Conservation (phyloP, 2,888 invertebrate species). For the Phalera bucephala region DNA sequence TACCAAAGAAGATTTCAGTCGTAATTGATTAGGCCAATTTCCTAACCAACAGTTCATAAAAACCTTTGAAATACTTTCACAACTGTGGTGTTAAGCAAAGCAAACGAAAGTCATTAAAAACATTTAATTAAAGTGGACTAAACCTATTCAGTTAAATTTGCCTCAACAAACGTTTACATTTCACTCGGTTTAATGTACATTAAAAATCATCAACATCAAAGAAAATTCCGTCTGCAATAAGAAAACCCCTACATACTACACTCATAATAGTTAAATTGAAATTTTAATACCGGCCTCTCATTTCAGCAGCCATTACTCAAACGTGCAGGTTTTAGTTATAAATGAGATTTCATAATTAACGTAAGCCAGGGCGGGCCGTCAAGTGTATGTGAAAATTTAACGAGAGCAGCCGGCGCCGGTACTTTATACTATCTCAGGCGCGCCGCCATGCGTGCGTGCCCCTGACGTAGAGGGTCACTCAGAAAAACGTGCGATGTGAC, state of each 20-base stretch:
- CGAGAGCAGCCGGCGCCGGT: background rate
- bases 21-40: no score
- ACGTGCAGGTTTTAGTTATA: slow-evolving; percentile 2
- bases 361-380: slow-evolving; percentile 3
- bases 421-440: background rate
- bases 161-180: no score
- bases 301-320: slow-evolving; percentile 4
- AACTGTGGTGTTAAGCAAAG: no score
- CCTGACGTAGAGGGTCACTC: background rate
- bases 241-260: background rate
- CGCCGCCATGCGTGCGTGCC: background rate
- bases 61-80: no score
- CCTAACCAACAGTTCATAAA: no score
- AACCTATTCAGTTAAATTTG: no score
- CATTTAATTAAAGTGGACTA: no score
- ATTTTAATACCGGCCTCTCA: slow-evolving; percentile 2
- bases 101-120: no score
- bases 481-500: background rate
- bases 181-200: no score
- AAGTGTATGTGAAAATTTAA: slow-evolving; percentile 5
- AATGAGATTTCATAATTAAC: slow-evolving; percentile 5
- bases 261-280: background rate
- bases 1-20: no score
- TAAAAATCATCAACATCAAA: no score
- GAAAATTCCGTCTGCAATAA: background rate